These are phyloP conservation scores for Leontopithecus rosalia DNA, from an alignment of 2,797 vertebrate species.

Conservation along the genomic window DNA sequence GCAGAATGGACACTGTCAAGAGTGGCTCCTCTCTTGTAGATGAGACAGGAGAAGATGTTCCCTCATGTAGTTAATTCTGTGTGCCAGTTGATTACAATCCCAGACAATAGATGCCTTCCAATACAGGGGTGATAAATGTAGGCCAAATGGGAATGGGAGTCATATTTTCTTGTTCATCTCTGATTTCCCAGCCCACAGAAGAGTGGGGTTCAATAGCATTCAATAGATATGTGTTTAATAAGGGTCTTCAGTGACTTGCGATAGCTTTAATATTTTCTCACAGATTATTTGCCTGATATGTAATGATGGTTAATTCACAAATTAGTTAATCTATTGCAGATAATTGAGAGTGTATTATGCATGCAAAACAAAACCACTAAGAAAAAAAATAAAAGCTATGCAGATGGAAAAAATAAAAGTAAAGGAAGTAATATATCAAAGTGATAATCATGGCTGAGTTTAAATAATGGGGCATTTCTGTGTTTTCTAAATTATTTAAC, in stretches of 20 bases:
- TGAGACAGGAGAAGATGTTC: not conserved
- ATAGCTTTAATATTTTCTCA: not conserved
- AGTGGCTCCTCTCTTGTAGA: not conserved
- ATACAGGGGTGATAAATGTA: not conserved
- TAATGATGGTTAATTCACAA: not conserved
- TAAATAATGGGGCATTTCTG: not conserved
- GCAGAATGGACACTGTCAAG: not conserved
- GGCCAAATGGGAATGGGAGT: not conserved
- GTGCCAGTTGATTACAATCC: not conserved
- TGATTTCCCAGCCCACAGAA: not conserved
- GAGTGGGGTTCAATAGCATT: not conserved
- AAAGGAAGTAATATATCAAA: not conserved
- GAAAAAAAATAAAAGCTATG: conserved; percentile 31
- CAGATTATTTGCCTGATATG: not conserved
- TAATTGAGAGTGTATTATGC: conserved; percentile 10
- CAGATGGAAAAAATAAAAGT: not conserved
- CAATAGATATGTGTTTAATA: not conserved
- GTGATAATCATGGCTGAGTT: not conserved
- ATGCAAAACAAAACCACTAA: not conserved
- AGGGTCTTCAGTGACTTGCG: not conserved
- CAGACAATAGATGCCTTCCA: not conserved
- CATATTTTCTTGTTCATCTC: not conserved
- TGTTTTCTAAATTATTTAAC: conserved; percentile 19
- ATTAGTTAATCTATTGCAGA: not conserved
- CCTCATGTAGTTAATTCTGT: not conserved